Evolutionary conservation across 2,797 vertebrate species (phyloP), one percentile per base, ranked within the genome.

Genomic region (Gadopsis bispinosus): DNA sequence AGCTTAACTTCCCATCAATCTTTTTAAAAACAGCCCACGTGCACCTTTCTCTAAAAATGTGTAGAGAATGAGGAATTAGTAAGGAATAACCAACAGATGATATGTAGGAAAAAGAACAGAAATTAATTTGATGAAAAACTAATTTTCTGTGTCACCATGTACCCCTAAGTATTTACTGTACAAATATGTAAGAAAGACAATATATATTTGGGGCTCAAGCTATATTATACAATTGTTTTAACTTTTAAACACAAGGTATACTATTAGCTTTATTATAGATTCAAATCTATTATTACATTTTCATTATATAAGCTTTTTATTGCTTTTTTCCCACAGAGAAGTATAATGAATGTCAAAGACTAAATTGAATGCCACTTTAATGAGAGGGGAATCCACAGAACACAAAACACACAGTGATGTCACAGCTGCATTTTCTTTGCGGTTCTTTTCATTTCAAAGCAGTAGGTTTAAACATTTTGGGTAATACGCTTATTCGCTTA

Each of bases 1-100:
- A 70, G 76, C 51, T 71, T 37, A 50, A 79, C 47, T 60, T 73
- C 59, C 55, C 61, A 66, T 78, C 50, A 69, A 50, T 73, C 55
- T 64, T 48, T 59, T 62, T 60, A 35, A 69, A 83, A 63, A 65
- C 1, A 58, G 19, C 45, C 26, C 12, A 39, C 41, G 54, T 47
- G 48, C 39, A 66, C 48, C 68, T 73, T 58, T 47, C 33, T n/a
- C 2, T 41, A 19, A 45, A 66, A n/a, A 48, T 51, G 14, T 59
- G 26, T 26, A 26, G 26, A 26, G 73, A 37, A 37, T 55, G 45
- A 56, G 75, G 16, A 29, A 75, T 62, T 47, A 50, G 45, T 26
- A 19, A 50, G 22, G 22, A 53, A 61, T 47, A 41, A 41, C 39
- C 39, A 41, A 12, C 39, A 41, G 22, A 59, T 64, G 56, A 41